Conservation (phyloP, 2,113 vertebrate species). For the Nymphicus hollandicus region DNA sequence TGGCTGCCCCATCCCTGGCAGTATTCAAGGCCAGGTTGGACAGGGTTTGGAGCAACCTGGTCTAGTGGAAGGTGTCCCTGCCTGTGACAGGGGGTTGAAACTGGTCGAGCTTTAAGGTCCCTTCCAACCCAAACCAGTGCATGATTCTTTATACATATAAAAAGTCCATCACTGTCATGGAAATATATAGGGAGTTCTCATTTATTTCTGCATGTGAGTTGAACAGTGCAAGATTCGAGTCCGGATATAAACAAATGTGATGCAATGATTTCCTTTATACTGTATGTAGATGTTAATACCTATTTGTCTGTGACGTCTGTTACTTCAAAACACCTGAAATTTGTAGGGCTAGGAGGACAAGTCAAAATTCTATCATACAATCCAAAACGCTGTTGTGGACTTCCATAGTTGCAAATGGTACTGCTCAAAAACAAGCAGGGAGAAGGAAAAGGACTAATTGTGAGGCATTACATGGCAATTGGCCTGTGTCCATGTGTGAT, state of each 20-base stretch:
- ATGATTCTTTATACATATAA: not conserved
- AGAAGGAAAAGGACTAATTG: not conserved
- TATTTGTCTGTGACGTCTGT: not conserved
- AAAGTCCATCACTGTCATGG: not conserved
- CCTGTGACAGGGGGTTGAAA: not conserved
- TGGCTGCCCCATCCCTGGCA: not conserved
- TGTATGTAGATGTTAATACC: not conserved
- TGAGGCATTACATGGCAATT: not conserved
- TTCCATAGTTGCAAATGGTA: not conserved
- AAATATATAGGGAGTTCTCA: not conserved
- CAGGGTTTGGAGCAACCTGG: not conserved
- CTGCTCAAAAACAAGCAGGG: not conserved
- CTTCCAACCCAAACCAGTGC: not conserved
- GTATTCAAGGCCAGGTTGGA: not conserved
- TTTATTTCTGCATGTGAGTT: not conserved
- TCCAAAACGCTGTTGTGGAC: not conserved
- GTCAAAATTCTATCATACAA: not conserved
- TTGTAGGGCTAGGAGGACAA: not conserved
- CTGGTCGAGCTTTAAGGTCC: not conserved
- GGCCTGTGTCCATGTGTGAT: not conserved
- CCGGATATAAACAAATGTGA: not conserved
- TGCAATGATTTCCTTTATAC: not conserved
- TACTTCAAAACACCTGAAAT: not conserved
- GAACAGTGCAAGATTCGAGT: not conserved
- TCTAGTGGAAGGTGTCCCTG: not conserved